A percentile compares a stretch with the other conserved stretches of the same genome.
Evolutionary conservation across 2,888 invertebrate species (phyloP).

Genomic region (Cecidostiba fungosa): DNA sequence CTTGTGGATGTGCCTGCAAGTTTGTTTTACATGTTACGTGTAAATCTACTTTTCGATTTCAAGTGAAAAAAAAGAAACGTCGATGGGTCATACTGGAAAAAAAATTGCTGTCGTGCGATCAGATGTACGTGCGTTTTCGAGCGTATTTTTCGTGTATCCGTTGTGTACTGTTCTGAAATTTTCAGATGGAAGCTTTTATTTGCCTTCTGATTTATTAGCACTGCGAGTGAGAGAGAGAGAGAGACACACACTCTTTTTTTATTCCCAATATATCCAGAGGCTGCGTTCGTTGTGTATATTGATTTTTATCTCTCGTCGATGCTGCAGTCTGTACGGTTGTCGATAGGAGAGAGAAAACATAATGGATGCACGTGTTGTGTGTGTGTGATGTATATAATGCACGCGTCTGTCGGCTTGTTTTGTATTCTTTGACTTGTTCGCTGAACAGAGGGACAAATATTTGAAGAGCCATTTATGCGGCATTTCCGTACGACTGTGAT

Average conservation of each 20-base stretch:
- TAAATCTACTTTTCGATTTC: too few relatives aligned
- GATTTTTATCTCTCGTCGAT: slow-evolving; percentile 10
- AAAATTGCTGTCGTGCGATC: too few relatives aligned
- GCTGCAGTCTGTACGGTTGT: not conserved
- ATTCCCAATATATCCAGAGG: not conserved
- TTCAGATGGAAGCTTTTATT: slow-evolving; percentile 19
- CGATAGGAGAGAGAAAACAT: not conserved
- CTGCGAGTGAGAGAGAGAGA: not conserved
- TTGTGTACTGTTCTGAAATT: not conserved
- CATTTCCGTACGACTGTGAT: not conserved
- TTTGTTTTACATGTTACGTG: too few relatives aligned
- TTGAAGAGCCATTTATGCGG: not conserved
- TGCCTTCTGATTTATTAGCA: not conserved
- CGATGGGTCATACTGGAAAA: too few relatives aligned
- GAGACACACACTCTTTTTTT: not conserved
- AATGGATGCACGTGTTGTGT: not conserved
- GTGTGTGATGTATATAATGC: not conserved
- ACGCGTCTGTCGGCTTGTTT: not conserved
- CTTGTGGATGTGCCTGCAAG: too few relatives aligned
- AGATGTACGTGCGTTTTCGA: too few relatives aligned
- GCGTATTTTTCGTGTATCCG: too few relatives aligned
- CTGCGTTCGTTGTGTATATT: not conserved
- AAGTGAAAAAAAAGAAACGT: too few relatives aligned
- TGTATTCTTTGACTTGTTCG: slow-evolving; percentile 17
- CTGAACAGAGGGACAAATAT: slow-evolving; percentile 3